Percentiles rank a stretch among this genome's conserved stretches.
phyloP scores from a whole-genome alignment of 2,113 vertebrate species.

The Silurus meridionalis region DNA sequence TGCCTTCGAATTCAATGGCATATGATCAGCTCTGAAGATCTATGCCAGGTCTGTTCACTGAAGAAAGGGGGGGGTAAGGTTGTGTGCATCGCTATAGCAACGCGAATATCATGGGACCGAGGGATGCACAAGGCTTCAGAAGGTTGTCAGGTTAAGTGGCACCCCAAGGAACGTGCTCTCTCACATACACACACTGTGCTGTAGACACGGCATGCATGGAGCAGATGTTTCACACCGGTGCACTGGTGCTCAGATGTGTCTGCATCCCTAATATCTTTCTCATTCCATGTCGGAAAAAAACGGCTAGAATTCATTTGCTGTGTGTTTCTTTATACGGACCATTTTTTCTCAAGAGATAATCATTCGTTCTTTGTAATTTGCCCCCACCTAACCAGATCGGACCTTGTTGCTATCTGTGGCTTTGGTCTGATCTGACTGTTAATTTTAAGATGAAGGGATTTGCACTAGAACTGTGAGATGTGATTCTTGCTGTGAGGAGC shows the following conservation, averaged over 20 bases:
- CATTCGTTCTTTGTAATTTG: conserved; percentile 14
- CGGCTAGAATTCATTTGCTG: too few species aligned
- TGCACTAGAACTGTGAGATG: background rate
- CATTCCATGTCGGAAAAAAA: too few species aligned
- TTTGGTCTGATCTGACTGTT: background rate
- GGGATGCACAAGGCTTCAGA: conserved; percentile 31
- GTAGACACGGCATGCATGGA: background rate
- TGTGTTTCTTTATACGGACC: too few species aligned
- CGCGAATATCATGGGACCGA: conserved; percentile 45
- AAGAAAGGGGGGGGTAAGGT: conserved; percentile 20
- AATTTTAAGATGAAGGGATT: background rate
- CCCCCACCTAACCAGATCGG: background rate
- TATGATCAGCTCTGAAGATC: conserved; percentile 38
- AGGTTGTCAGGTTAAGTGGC: conserved; percentile 32
- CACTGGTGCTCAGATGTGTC: background rate
- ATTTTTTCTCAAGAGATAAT: background rate
- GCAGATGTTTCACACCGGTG: background rate
- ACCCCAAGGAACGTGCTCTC: conserved; percentile 22
- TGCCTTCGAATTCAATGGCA: conserved; percentile 17
- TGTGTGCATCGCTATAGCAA: conserved; percentile 61
- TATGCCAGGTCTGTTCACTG: conserved; percentile 11
- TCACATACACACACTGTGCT: background rate
- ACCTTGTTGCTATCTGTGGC: background rate
- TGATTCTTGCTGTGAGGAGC: background rate
- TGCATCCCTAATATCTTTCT: background rate